Evolutionary conservation across 2,888 invertebrate genomes (phyloP).

Genomic region (Cosmopolites sordidus): DNA sequence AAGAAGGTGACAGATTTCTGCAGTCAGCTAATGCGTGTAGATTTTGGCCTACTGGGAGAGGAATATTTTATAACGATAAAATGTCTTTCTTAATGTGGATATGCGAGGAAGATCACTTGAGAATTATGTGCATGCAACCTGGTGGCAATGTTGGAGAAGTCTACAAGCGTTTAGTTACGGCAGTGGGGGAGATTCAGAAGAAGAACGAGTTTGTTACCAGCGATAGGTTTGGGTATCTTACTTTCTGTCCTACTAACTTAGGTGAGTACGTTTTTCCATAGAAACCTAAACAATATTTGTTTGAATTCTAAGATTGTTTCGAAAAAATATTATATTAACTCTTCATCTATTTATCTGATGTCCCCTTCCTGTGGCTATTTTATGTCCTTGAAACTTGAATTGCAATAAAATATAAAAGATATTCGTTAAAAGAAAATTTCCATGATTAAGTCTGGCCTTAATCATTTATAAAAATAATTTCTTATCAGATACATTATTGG

Average conservation of each 20-base stretch:
- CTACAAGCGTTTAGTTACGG: constrained; percentile 51
- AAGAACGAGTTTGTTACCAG: constrained; percentile 54
- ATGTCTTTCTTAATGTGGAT: constrained; percentile 97
- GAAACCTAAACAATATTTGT: too few relatives aligned
- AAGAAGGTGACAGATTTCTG: constrained; percentile 71
- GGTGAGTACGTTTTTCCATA: too few relatives aligned
- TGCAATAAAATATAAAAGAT: too few relatives aligned
- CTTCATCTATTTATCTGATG: too few relatives aligned
- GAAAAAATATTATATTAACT: too few relatives aligned
- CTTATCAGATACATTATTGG: too few relatives aligned
- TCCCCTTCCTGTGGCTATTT: too few relatives aligned
- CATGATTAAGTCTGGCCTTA: too few relatives aligned
- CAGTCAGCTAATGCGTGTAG: constrained; percentile 70
- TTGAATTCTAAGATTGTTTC: too few relatives aligned
- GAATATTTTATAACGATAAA: constrained; percentile 91
- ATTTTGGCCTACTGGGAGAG: constrained; percentile 90
- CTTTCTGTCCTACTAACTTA: constrained; percentile 71
- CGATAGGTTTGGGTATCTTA: constrained; percentile 62
- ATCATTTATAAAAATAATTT: too few relatives aligned
- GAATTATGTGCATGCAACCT: constrained; percentile 95
- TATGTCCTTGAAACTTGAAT: too few relatives aligned
- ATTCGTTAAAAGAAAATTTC: too few relatives aligned
- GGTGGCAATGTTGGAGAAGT: constrained; percentile 87
- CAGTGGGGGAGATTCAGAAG: constrained; percentile 52
- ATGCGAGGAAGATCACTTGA: constrained; percentile 96